Evolutionary conservation across 37 sponge, comb jelly and placozoan genomes (phyloP), one percentile per base, ranked within the genome.

Genomic region (Diacarnus erythraeanus): DNA sequence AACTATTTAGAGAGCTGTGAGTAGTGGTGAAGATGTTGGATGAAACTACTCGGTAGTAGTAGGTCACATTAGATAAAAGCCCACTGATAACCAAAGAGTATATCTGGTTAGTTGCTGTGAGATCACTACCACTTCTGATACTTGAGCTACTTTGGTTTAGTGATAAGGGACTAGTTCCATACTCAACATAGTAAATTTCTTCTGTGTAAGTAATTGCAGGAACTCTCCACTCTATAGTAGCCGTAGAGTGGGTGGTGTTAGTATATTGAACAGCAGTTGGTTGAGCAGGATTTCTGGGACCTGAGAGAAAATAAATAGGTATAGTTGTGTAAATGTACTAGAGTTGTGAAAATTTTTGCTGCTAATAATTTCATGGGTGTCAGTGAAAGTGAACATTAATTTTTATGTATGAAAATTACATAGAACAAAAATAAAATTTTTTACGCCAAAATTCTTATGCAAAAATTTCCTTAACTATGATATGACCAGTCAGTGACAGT

Each of bases 191-290:
- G 59, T 81, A 81, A 3, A 18, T 25, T 38, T 81, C 78, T 25
- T 66, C 64, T 35, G 63, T 72, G 38, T 71, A 69, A 18, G 64
- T 39, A 57, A 71, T 71, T 23, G 21, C 2, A 12, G 72, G 59
- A 2, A 81, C 64, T 38, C 43, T 81, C 72, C 71, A 81, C 12
- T 59, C 77, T 36, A 77, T 61, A 39, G 64, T 61, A 61, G 64
- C 64, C 30, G 30, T 61, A 8, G 64, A 29, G 30, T 61, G 64
- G 20, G 64, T 27, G 20, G 25, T 61, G 20, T 61, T 61, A 25
- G 64, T 29, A 61, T 61, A 61, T 15, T 61, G 30, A 61, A 29
- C 51, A 47, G 51, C 51, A 47, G 51, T 47, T 12, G 51, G 51
- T 47, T 47, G 51, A 15, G 51, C 6, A 20, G 64, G 64, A 15